Base-by-base conservation (phyloP, 2,797 vertebrate genomes). In the Synanceia verrucosa region DNA sequence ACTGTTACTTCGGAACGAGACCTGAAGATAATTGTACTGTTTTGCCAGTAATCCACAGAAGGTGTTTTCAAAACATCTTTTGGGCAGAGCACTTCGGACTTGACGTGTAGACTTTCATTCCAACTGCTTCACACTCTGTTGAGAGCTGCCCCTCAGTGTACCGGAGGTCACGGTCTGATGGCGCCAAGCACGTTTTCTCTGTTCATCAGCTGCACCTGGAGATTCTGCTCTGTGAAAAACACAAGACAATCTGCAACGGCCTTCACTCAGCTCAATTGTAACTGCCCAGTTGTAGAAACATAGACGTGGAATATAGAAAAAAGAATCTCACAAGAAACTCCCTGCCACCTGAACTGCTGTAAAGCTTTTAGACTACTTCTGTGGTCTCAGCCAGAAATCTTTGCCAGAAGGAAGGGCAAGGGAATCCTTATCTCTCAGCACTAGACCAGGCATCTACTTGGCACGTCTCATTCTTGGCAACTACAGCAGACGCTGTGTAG, bases 171-270 rank as follows among this genome's bases (percentile, higher is more conserved):
- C 39, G 5, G 51, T 36, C 52, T 46, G 68, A 56, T 57, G 71
- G 58, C 65, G 52, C 57, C 70, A 39, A 72, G 33, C n/a, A 36
- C 47, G 62, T 26, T 56, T 34, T 10, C 43, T 48, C 29, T 37
- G 12, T 63, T 68, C 52, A 34, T 53, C 60, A 59, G 56, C 55
- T 72, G 56, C 70, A 73, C 71, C 65, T 73, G 72, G 51, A 59
- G 11, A 41, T 18, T 53, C 37, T 36, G 31, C n/a, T 64, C 62
- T 10, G 11, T 41, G 47, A 2, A 73, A 73, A 44, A 57, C 16
- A 41, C 24, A 24, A 47, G 21, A 37, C n/a, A 33, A 57, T 47
- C 19, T 61, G 61, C 31, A n/a, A 60, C 5, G 6, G 47, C 18
- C 48, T 51, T n/a, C n/a, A 7, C 19, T 0, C 6, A 28, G n/a